Conservation (phyloP, 2,797 vertebrate species). For the Helostoma temminkii region DNA sequence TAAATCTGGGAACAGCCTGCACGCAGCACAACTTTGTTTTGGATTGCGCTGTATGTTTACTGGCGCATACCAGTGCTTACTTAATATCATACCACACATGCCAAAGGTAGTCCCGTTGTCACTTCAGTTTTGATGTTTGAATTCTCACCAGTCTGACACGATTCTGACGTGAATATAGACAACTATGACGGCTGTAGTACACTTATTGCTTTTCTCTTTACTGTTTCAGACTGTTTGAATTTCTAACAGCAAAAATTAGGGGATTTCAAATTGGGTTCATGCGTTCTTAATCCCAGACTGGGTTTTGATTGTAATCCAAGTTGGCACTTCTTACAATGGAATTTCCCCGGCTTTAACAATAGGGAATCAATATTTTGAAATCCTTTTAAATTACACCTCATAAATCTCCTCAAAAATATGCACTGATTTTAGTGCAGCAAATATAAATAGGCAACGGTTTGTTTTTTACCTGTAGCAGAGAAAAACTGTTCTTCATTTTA, state of each 20-base stretch:
- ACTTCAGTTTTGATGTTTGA: conserved; percentile 56
- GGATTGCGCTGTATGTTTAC: conserved; percentile 79
- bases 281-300: not conserved
- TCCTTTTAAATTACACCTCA: conserved; percentile 11
- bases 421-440: too few species aligned
- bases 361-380: conserved; percentile 17
- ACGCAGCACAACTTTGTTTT: conserved; percentile 75
- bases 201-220: not conserved
- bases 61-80: conserved; percentile 72
- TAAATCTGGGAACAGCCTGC: conserved; percentile 36
- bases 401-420: not conserved
- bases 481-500: too few species aligned
- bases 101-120: conserved; percentile 72
- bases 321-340: conserved; percentile 7
- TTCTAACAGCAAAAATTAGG: not conserved
- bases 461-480: too few species aligned
- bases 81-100: conserved; percentile 78
- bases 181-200: not conserved
- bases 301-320: conserved; percentile 21
- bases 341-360: conserved; percentile 9
- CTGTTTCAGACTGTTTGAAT: not conserved
- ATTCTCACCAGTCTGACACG: conserved; percentile 49
- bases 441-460: not conserved
- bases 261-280: not conserved
- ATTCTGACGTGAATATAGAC: conserved; percentile 14